Percentiles rank a stretch among this genome's conserved stretches.
Evolutionary conservation across 2,888 invertebrate species (phyloP).

Genomic region (Macaria liturata): DNA sequence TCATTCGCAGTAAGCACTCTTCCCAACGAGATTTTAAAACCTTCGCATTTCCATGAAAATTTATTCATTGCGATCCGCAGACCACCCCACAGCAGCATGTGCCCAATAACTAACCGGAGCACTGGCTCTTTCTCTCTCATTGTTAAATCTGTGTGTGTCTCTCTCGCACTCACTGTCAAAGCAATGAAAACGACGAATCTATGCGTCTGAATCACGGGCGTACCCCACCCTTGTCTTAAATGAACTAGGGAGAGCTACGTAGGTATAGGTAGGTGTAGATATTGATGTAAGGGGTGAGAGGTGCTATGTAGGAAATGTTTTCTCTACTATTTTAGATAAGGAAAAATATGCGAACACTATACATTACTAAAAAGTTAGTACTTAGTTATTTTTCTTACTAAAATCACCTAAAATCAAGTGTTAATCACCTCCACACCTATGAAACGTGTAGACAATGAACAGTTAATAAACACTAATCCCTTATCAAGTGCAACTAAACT

Average conservation of each 20-base stretch:
- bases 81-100: constrained; percentile 60
- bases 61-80: constrained; percentile 55
- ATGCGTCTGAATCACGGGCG: constrained; percentile 77
- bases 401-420: no score
- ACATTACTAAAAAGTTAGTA: no score
- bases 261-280: constrained; percentile 44
- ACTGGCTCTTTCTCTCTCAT: constrained; percentile 55
- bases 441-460: constrained; percentile 11
- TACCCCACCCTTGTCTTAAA: constrained; percentile 73
- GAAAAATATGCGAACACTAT: not conserved
- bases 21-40: constrained; percentile 20
- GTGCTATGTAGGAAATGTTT: constrained; percentile 30
- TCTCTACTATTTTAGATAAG: constrained; percentile 20
- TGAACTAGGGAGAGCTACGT: constrained; percentile 65
- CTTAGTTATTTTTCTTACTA: no score
- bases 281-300: constrained; percentile 31
- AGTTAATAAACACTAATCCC: constrained; percentile 32
- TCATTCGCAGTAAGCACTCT: not conserved
- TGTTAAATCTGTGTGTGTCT: constrained; percentile 47
- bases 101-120: constrained; percentile 71
- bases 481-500: constrained; percentile 26
- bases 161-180: constrained; percentile 66
- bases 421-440: not conserved
- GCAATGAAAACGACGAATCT: constrained; percentile 79
- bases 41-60: constrained; percentile 44